Base-by-base conservation (phyloP, 2,797 vertebrate species). In the Gambusia yucatana region DNA sequence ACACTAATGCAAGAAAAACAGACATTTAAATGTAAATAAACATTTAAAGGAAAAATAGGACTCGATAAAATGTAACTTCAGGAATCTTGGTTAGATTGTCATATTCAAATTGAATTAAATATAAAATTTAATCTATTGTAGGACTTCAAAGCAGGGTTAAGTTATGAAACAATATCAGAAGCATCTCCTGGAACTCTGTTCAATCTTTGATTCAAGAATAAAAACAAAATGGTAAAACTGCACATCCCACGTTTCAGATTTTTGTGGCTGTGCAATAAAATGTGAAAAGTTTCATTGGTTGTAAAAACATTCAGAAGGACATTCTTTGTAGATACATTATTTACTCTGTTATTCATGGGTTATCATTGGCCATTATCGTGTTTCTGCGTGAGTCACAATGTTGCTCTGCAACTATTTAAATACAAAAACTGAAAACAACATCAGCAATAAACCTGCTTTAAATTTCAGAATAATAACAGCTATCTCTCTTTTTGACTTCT, bases 1-100 rank as follows among this genome's bases (percentile, higher is more conserved):
- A 77, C 25, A 48, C 55, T 81, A 50, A 80, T 46, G 59, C 57
- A 86, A 84, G 65, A 85, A 87, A 82, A 88, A 87, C 81, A 88
- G 55, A 16, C 59, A 47, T 61, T 44, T 28, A 11, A 76, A 63
- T 43, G 0, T 48, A 17, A 8, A 78, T 59, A 76, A 77, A 76
- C 59, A 47, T 71, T n/a, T 20, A 50, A 77, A 72, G 46, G 20
- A 41, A 61, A 20, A 43, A 72, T 6, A 1, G 55, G 39, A 65
- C 28, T 50, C 9, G 1, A 65, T 39, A 36, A 13, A 63, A 63
- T 20, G 7, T 33, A 65, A 8, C 3, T 16, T 33, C 16, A 39
- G 61, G 17, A 9, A 65, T 65, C 33, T 65, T 36, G 30, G 16
- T 10, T 39, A 33, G 30, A 17, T 61, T 57, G 13, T 46, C 46